phyloP scores from a whole-genome alignment of 2,888 invertebrate genomes.

The Heterodera filipjevi region DNA sequence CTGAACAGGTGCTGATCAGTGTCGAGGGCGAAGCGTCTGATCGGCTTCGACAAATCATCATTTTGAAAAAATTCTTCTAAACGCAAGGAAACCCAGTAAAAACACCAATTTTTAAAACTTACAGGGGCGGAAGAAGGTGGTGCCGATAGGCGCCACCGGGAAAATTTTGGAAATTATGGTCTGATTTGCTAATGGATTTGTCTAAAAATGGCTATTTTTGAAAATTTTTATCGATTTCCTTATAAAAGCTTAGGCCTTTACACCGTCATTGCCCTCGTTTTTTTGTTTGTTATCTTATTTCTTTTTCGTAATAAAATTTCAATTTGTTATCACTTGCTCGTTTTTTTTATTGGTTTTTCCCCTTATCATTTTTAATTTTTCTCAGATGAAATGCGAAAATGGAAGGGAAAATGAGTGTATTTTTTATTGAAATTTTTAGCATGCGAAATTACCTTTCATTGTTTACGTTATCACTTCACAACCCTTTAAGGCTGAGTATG shows the following conservation, averaged over 20 bases:
- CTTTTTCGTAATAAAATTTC: not conserved
- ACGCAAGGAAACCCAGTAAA: too few species aligned
- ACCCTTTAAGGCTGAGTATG: not conserved
- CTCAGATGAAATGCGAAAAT: not conserved
- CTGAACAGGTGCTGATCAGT: constrained; percentile 46
- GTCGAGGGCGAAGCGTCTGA: not conserved
- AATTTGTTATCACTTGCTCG: not conserved
- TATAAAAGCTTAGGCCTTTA: too few species aligned
- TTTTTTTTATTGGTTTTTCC: not conserved
- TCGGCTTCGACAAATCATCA: too few species aligned
- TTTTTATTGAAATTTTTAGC: not conserved
- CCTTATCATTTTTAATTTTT: not conserved
- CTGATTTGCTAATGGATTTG: too few species aligned
- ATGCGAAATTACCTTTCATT: not conserved
- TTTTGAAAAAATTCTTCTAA: too few species aligned
- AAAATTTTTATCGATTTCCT: too few species aligned
- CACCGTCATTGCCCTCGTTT: too few species aligned
- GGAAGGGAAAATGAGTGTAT: not conserved
- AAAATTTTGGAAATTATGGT: too few species aligned
- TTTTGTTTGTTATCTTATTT: not conserved
- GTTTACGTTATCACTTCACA: constrained; percentile 9
- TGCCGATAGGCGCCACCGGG: too few species aligned
- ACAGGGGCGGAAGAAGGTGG: too few species aligned
- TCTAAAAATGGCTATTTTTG: too few species aligned
- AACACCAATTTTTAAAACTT: too few species aligned